Evolutionary conservation across 2,113 vertebrate genomes (phyloP), one percentile per base, ranked within the genome.

Genomic region (Sarotherodon lohbergeri): DNA sequence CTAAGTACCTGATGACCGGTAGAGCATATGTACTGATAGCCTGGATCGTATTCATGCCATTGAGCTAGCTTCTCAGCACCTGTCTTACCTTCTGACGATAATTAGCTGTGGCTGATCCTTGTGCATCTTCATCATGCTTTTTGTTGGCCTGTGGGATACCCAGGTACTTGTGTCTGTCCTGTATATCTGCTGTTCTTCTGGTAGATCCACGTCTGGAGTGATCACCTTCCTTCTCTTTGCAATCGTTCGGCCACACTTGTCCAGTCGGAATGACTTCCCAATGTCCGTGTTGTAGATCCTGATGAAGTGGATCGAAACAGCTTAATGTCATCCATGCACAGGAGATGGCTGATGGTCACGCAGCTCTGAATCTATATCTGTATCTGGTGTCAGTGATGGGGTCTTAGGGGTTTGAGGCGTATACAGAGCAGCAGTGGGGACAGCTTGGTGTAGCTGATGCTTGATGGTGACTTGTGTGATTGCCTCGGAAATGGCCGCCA

Each of bases 341-440:
- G 59, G 32, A 36, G 17, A n/a, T 12, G 61, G 61, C 32, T n/a
- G 61, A 66, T 39, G 32, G 61, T 66, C 32, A 66, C 61, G 6
- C 61, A 36, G 32, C 17, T 34, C 57, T 34, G 57, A 61, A 61
- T 7, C 32, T 63, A 0, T 12, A 36, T n/a, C 32, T 63, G 17
- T n/a, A 36, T 2, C 61, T n/a, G 9, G 0, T 63, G 0, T 63
- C 32, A 63, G 59, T 63, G 9, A 63, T 36, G 32, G 17, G 9
- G 59, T 3, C 32, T 63, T 63, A n/a, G 17, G 9, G 32, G 59
- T 19, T 63, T 63, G 59, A 63, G 59, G 59, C 0, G 0, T 27
- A 27, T 14, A 13, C 24, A 27, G 55, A 24, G 19, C 54, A 54
- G 52, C 52, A 24, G n/a, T 17, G 57, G 57, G 59, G 32, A 63